phyloP scores from a whole-genome alignment of 1,140 invertebrate genomes.

The Magallana angulata region DNA sequence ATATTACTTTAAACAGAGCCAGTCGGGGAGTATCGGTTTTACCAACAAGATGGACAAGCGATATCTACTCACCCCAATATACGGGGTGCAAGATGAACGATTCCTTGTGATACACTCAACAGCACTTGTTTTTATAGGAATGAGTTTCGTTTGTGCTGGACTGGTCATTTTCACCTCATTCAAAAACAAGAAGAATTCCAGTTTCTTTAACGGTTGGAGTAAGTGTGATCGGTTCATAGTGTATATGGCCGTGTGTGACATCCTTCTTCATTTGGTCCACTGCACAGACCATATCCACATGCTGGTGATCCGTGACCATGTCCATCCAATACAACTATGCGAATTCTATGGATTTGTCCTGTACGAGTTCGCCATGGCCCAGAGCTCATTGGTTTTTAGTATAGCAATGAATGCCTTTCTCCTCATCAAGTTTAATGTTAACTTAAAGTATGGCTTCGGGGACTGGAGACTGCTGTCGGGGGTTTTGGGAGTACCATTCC shows the following conservation, averaged over 20 bases:
- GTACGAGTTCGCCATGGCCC: slow-evolving; percentile 55
- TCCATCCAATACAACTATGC: slow-evolving; percentile 53
- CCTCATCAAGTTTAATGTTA: slow-evolving; percentile 54
- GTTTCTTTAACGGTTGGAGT: slow-evolving; percentile 37
- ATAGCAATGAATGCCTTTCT: slow-evolving; percentile 61
- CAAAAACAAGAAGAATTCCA: background rate
- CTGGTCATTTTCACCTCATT: slow-evolving; percentile 36
- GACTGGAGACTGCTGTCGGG: slow-evolving; percentile 54
- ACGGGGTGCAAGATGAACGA: slow-evolving; percentile 24
- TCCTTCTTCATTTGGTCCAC: slow-evolving; percentile 55
- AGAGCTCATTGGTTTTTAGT: slow-evolving; percentile 58
- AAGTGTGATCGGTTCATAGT: slow-evolving; percentile 60
- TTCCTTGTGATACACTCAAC: slow-evolving; percentile 30
- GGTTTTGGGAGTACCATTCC: slow-evolving; percentile 50
- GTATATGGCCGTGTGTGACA: slow-evolving; percentile 59
- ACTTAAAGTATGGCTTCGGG: slow-evolving; percentile 52
- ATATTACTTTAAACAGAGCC: background rate
- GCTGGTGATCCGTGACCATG: slow-evolving; percentile 49
- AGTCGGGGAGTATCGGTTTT: too few relatives aligned
- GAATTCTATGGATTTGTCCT: slow-evolving; percentile 60
- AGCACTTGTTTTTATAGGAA: slow-evolving; percentile 37
- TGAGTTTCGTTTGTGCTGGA: slow-evolving; percentile 37
- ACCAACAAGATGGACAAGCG: background rate
- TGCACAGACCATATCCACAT: slow-evolving; percentile 58
- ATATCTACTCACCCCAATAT: slow-evolving; percentile 12